Conservation (phyloP, 2,888 invertebrate species). For the Leptinotarsa rubiginosa region DNA sequence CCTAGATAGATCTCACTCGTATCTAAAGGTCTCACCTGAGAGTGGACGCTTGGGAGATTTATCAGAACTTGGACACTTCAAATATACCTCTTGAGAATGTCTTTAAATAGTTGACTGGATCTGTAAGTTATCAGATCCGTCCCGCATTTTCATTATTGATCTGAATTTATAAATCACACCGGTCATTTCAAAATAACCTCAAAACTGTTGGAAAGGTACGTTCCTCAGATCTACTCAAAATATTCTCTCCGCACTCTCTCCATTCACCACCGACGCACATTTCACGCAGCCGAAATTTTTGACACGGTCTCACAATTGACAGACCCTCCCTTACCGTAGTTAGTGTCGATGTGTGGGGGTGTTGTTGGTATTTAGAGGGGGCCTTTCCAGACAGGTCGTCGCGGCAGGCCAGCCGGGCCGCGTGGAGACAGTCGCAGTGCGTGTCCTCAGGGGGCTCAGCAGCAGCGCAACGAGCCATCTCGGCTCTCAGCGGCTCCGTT, state of each 20-base stretch:
- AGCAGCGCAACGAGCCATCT: conserved; percentile 73
- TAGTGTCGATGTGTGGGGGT: conserved; percentile 62
- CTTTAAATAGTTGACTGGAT: too few species aligned
- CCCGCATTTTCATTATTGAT: too few species aligned
- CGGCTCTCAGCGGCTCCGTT: conserved; percentile 84
- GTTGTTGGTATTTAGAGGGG: conserved; percentile 68
- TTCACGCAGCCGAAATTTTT: neutral
- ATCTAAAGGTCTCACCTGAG: too few species aligned
- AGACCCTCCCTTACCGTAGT: conserved; percentile 34
- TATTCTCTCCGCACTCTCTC: neutral
- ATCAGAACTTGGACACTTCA: too few species aligned
- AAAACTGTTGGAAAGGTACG: neutral
- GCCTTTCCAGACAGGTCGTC: conserved; percentile 86
- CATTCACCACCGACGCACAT: neutral
- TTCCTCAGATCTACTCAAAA: neutral
- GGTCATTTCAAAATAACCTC: too few species aligned
- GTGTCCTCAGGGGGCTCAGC: conserved; percentile 74
- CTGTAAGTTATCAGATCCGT: too few species aligned
- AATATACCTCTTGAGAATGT: too few species aligned
- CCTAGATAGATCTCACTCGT: too few species aligned
- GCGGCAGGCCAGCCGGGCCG: conserved; percentile 83
- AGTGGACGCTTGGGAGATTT: too few species aligned
- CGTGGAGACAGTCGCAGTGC: conserved; percentile 88
- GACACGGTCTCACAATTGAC: neutral
- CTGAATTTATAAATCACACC: too few species aligned